Percentiles rank a stretch among this genome's conserved stretches.
Evolutionary conservation across 2,113 vertebrate genomes (phyloP).

Genomic region (Stigmatopora argus): DNA sequence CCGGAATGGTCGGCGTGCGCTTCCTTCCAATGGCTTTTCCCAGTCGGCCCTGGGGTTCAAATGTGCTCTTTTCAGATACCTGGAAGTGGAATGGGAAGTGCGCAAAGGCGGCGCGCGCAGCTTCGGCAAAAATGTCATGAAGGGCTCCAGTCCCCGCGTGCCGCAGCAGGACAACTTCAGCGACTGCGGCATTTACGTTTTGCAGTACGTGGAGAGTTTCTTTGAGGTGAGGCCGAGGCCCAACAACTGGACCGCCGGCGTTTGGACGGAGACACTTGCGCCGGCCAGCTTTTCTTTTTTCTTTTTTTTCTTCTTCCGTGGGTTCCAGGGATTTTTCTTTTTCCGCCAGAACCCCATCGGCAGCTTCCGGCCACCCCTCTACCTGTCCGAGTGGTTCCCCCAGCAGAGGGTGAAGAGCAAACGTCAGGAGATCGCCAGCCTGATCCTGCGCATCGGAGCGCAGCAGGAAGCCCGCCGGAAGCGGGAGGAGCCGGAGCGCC

Average conservation of each 20-base stretch:
- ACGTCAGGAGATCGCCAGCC: constrained; percentile 87
- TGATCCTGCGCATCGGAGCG: constrained; percentile 85
- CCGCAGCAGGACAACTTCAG: constrained; percentile 99
- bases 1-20: no score
- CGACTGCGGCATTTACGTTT: constrained; percentile 91
- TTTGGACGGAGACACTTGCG: no score
- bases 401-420: constrained; percentile 95
- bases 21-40: neutral
- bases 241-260: no score
- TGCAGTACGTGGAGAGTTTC: constrained; percentile 99
- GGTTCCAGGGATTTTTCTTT: neutral
- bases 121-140: constrained; percentile 94
- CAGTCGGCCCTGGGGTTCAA: neutral
- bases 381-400: constrained; percentile 90
- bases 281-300: no score
- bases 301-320: no score
- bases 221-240: constrained; percentile 77
- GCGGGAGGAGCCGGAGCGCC: constrained; percentile 1
- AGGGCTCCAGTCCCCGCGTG: constrained; percentile 92
- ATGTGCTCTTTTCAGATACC: constrained; percentile 73
- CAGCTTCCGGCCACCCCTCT: constrained; percentile 90
- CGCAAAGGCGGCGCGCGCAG: constrained; percentile 82
- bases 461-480: constrained; percentile 78
- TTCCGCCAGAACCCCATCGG: constrained; percentile 80
- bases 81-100: constrained; percentile 98